These are phyloP conservation scores for Tor tambroides DNA, from an alignment of 2,113 vertebrate genomes.

Conservation along the genomic window DNA sequence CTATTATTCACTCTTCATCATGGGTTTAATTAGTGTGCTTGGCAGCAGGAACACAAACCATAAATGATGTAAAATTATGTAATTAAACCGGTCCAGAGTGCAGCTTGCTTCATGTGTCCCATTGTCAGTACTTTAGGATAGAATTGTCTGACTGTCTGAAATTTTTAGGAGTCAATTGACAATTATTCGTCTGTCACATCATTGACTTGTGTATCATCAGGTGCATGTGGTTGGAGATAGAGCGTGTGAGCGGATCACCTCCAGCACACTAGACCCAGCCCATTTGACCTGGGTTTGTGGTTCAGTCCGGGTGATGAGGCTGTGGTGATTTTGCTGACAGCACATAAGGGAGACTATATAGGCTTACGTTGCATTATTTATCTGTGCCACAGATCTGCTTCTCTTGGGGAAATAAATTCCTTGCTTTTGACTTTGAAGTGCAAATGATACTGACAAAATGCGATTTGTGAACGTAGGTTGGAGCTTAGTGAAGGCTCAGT, in stretches of 20 bases:
- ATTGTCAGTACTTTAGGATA: not conserved
- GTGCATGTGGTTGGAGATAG: no score
- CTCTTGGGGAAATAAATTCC: constrained; percentile 12
- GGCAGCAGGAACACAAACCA: not conserved
- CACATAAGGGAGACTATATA: constrained; percentile 38
- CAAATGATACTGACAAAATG: not conserved
- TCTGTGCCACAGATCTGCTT: constrained; percentile 43
- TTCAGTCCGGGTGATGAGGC: constrained; percentile 16
- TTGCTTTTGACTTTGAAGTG: not conserved
- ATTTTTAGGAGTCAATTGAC: not conserved
- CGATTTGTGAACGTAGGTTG: constrained; percentile 6
- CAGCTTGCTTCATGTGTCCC: constrained; percentile 2
- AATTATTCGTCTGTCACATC: not conserved
- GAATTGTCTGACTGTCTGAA: not conserved
- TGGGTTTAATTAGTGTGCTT: not conserved
- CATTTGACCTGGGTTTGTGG: not conserved
- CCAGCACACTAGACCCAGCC: not conserved
- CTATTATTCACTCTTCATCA: not conserved
- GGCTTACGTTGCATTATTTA: constrained; percentile 57
- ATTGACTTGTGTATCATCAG: not conserved
- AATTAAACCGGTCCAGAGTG: constrained; percentile 17
- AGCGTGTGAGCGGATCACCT: not conserved
- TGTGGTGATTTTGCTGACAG: constrained; percentile 41
- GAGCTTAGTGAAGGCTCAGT: not conserved
- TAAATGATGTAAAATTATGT: constrained; percentile 26